Evolutionary conservation across 2,888 invertebrate genomes (phyloP), one percentile per base, ranked within the genome.

Genomic region (Epistrophe eligans): DNA sequence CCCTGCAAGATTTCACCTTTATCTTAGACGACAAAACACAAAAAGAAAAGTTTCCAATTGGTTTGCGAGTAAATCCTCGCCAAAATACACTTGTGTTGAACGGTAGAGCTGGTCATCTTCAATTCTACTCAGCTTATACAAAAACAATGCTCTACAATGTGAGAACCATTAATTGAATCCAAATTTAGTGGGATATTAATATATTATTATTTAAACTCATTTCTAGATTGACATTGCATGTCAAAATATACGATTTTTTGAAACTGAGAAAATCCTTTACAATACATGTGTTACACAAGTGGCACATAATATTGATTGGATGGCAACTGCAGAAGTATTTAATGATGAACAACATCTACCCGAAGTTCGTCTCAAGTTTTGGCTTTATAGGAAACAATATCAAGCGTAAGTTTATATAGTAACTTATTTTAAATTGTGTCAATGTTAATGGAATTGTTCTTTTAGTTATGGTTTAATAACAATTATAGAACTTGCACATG

Each of bases 331-430:
- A 7, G 96, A 96, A 91, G 93, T 94, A 79, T 93, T 95, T 81
- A 94, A 95, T 89, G 95, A 96, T 91, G 92, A 93, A 35, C 91
- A 94, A 57, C 94, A 94, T 81, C 92, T 93, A 66, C 93, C 94
- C 7, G 96, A 97, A 92, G 92, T 95, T 6, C 93, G 95, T 74
- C 93, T 97, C 0, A 97, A 97, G 90, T 97, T 97, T 92, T 97
- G 97, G 97, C 90, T 93, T 77, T 96, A 94, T 90, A 92, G 95
- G 89, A 90, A 92, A 2, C 92, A 93, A 52, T 92, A 93, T 67
- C 96, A 96, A 92, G 94, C 92, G 95, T 96, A 93, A 74, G 48
- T 35, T 52, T 38, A 52, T 45, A 66, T 13, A 24, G 2, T 24
- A 24, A 19, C 15, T 55, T 28, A 35, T 40, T 28, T 40, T 24